phyloP scores from a whole-genome alignment of 2,888 invertebrate genomes.

The Eristalinus sepulchralis region DNA sequence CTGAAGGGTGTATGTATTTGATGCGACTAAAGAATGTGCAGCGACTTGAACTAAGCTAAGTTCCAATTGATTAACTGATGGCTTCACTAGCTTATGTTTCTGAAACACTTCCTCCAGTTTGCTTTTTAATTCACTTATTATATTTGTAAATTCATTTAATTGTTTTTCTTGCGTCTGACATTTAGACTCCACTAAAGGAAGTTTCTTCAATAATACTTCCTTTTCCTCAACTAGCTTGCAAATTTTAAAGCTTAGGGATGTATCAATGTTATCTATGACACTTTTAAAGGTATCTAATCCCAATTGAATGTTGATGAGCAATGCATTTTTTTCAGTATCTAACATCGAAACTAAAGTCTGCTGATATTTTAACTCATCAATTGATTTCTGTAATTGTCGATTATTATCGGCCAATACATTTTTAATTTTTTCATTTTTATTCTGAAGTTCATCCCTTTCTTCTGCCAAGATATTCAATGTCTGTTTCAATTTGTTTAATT shows the following conservation, averaged over 20 bases:
- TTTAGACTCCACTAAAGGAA: background rate
- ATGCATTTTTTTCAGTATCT: conserved; percentile 2
- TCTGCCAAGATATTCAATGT: background rate
- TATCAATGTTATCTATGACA: conserved; percentile 18
- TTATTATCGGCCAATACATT: background rate
- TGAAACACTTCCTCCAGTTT: background rate
- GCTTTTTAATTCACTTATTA: background rate
- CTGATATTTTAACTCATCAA: background rate
- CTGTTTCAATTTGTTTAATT: conserved; percentile 8
- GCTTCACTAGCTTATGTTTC: background rate
- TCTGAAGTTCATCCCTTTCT: background rate
- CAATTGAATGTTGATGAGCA: conserved; percentile 16
- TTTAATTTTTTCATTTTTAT: background rate
- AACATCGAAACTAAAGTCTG: background rate
- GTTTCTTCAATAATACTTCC: background rate
- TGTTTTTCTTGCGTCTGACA: background rate
- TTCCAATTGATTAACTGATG: background rate
- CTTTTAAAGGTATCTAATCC: background rate
- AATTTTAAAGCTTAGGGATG: background rate
- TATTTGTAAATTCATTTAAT: background rate
- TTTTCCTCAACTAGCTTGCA: background rate
- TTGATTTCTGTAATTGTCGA: background rate
- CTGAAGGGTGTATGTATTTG: conserved; percentile 34
- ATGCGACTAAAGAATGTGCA: background rate
- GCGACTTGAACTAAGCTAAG: background rate